Evolutionary conservation across 2,797 vertebrate genomes (phyloP).

Genomic region (Pogoniulus pusillus): DNA sequence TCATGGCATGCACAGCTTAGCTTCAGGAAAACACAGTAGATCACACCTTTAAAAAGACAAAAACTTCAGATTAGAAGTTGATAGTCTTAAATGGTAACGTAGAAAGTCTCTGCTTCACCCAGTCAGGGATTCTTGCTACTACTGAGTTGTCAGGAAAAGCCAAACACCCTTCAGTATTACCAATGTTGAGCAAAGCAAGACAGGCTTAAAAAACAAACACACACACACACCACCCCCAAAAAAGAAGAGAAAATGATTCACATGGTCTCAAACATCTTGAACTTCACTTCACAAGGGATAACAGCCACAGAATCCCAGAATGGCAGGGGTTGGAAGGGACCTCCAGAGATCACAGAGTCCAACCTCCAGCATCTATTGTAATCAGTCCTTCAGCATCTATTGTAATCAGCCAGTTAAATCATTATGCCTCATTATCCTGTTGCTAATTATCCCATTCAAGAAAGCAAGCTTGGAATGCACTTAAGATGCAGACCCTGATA

Average conservation of each 20-base stretch:
- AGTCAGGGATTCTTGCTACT: neutral
- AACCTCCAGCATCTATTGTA: too few species aligned
- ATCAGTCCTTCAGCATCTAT: neutral
- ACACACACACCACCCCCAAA: too few species aligned
- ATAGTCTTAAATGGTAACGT: neutral
- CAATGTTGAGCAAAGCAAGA: fast-evolving
- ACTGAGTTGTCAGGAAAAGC: neutral
- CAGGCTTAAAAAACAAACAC: neutral
- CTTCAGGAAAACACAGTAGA: neutral
- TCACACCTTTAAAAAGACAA: neutral
- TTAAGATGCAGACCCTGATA: neutral
- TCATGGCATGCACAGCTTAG: neutral
- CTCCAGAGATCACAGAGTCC: too few species aligned
- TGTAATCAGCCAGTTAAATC: neutral
- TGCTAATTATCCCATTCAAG: neutral
- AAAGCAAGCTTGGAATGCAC: neutral
- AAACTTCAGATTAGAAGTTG: neutral
- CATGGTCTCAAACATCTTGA: neutral
- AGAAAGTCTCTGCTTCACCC: neutral
- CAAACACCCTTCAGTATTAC: neutral
- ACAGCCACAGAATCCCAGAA: too few species aligned
- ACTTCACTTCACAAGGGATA: neutral
- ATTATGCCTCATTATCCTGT: too few species aligned
- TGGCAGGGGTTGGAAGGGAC: too few species aligned
- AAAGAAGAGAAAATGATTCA: neutral